Conservation (phyloP, 2,113 vertebrate genomes). For the Acinonyx jubatus region DNA sequence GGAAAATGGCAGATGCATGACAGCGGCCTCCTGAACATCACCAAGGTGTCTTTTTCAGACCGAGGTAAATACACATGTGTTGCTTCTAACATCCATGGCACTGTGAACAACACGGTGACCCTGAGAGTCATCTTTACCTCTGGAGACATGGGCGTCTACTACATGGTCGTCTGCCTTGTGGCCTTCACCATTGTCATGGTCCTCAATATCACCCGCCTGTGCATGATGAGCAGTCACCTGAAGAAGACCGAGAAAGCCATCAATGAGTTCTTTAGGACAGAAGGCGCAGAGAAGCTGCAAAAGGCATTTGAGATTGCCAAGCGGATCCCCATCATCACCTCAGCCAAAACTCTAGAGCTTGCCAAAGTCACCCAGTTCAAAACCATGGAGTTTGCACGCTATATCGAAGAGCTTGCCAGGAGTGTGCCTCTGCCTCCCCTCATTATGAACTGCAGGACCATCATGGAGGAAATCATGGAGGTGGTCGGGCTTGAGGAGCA, state of each 20-base stretch:
- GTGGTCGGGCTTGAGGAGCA: slow-evolving; percentile 97
- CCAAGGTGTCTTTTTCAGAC: slow-evolving; percentile 93
- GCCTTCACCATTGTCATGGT: slow-evolving; percentile 98
- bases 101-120: slow-evolving; percentile 94
- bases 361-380: slow-evolving; percentile 99
- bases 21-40: slow-evolving; percentile 93
- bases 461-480: slow-evolving; percentile 99
- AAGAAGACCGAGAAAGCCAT: slow-evolving; percentile 99
- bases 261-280: slow-evolving; percentile 99
- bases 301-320: slow-evolving; percentile 99
- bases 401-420: slow-evolving; percentile 97
- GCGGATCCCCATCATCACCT: slow-evolving; percentile 98
- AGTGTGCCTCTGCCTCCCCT: slow-evolving; percentile 98
- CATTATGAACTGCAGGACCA: slow-evolving; percentile 99
- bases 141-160: slow-evolving; percentile 98
- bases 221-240: slow-evolving; percentile 99
- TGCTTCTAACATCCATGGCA: slow-evolving; percentile 91
- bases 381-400: slow-evolving; percentile 99
- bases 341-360: slow-evolving; percentile 97
- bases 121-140: slow-evolving; percentile 95
- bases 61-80: slow-evolving; percentile 97
- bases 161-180: slow-evolving; percentile 98
- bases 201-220: slow-evolving; percentile 96
- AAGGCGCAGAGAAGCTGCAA: slow-evolving; percentile 98
- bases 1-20: slow-evolving; percentile 94